Evolutionary conservation across 2,888 invertebrate species (phyloP), one percentile per base, ranked within the genome.

Genomic region (Eucriotettix oculatus): DNA sequence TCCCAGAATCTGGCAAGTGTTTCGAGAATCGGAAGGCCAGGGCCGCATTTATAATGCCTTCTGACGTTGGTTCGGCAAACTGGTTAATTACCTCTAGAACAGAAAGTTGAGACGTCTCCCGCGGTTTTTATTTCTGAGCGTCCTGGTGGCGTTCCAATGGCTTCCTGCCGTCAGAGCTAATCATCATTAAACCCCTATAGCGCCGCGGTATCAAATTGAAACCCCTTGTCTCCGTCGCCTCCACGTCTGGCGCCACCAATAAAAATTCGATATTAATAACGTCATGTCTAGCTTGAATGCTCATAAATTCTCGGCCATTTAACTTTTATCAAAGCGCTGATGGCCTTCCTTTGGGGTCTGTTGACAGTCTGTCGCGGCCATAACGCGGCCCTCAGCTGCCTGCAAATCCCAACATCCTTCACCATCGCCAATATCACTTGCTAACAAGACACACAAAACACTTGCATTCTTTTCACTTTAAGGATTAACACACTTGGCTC

Each of bases 231-330:
- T 48, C 42, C 42, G 42, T 11, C 43, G 52, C 58, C 58, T 61
- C 60, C 62, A 62, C 29, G 29, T 62, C 57, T 59, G 55, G 52
- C 42, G 57, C 54, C 29, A 42, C 53, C 55, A 59, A 62, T 62
- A 62, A 62, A 62, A 62, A 60, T 59, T 62, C 62, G 43, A 62
- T 62, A 62, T 62, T 62, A 62, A 62, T 62, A 60, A 60, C 55
- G 48, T 56, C 54, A 52, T 41, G 61, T 59, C 59, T 42, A 54
- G 58, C 62, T 59, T 62, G 56, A 62, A 62, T 59, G 62, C 60
- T 57, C 62, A 62, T 62, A 62, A 62, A 62, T 62, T 62, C 55
- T 43, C 54, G 48, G 43, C 55, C 59, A 55, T 59, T 55, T 59
- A 48, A 48, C n/a, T 48, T 48, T 48, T 48, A 48, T 48, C 48